Conservation (phyloP, 2,797 vertebrate genomes). For the Cynodonichthys magdalenae region DNA sequence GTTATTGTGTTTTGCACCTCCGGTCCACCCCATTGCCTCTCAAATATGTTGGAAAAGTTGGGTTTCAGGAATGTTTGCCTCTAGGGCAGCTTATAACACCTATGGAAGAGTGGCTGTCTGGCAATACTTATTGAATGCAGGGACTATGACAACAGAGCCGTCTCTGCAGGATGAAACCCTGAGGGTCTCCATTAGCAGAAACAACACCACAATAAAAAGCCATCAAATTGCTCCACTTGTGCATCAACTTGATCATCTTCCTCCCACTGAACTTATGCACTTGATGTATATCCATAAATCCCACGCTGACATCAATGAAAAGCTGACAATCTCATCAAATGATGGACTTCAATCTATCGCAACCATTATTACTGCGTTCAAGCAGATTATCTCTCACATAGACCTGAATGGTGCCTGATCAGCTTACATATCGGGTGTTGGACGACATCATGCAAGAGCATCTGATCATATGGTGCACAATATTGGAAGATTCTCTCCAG, state of each 20-base stretch:
- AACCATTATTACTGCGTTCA: slow-evolving; percentile 54
- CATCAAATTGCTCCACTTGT: slow-evolving; percentile 49
- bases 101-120: slow-evolving; percentile 28
- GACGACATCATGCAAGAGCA: slow-evolving; percentile 27
- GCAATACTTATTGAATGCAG: slow-evolving; percentile 42
- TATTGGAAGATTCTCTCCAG: slow-evolving; percentile 24
- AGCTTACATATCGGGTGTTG: slow-evolving; percentile 60
- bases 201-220: slow-evolving; percentile 38
- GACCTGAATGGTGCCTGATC: slow-evolving; percentile 57
- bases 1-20: not conserved
- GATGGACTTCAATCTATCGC: slow-evolving; percentile 36
- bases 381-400: slow-evolving; percentile 64
- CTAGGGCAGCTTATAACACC: slow-evolving; percentile 47
- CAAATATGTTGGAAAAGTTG: slow-evolving; percentile 36
- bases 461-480: slow-evolving; percentile 44
- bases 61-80: slow-evolving; percentile 50
- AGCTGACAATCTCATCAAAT: slow-evolving; percentile 63
- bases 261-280: slow-evolving; percentile 38
- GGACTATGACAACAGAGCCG: slow-evolving; percentile 46
- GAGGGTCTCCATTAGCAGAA: slow-evolving; percentile 28
- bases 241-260: slow-evolving; percentile 34
- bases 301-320: slow-evolving; percentile 53
- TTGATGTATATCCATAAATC: slow-evolving; percentile 58
- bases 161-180: slow-evolving; percentile 45
- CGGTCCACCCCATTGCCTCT: not conserved